These are phyloP conservation scores for Stenurella melanura DNA, from an alignment of 2,888 invertebrate species.

Conservation along the genomic window DNA sequence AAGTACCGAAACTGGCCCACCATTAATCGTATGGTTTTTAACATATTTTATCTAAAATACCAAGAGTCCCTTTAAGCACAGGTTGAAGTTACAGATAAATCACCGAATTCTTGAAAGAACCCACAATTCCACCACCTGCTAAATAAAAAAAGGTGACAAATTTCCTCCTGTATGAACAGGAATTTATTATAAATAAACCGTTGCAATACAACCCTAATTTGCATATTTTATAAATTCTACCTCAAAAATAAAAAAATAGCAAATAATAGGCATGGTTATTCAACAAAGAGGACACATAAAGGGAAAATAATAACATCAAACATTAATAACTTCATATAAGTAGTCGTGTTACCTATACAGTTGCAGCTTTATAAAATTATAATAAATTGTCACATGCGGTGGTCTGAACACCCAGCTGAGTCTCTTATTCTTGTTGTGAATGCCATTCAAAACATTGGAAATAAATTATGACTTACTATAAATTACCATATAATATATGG, in stretches of 20 bases:
- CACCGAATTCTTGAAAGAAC: constrained; percentile 30
- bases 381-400: constrained; percentile 66
- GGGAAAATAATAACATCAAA: constrained; percentile 64
- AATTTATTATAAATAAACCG: constrained; percentile 27
- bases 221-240: constrained; percentile 43
- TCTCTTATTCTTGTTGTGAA: constrained; percentile 59
- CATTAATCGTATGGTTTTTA: constrained; percentile 33
- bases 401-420: constrained; percentile 64
- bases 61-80: constrained; percentile 10
- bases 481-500: constrained; percentile 61
- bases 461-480: constrained; percentile 61
- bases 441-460: constrained; percentile 62
- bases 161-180: constrained; percentile 18
- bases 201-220: constrained; percentile 39
- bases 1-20: constrained; percentile 14
- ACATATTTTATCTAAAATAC: constrained; percentile 38
- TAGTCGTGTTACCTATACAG: constrained; percentile 48
- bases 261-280: constrained; percentile 43
- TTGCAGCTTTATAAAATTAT: constrained; percentile 63
- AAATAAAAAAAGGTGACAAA: constrained; percentile 31
- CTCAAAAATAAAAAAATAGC: constrained; percentile 46
- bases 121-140: constrained; percentile 27
- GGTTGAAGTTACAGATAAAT: constrained; percentile 24
- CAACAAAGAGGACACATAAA: constrained; percentile 50
- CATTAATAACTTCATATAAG: constrained; percentile 67